Evolutionary conservation across 2,888 invertebrate genomes (phyloP).

Genomic region (Cryptocephalus primarius): DNA sequence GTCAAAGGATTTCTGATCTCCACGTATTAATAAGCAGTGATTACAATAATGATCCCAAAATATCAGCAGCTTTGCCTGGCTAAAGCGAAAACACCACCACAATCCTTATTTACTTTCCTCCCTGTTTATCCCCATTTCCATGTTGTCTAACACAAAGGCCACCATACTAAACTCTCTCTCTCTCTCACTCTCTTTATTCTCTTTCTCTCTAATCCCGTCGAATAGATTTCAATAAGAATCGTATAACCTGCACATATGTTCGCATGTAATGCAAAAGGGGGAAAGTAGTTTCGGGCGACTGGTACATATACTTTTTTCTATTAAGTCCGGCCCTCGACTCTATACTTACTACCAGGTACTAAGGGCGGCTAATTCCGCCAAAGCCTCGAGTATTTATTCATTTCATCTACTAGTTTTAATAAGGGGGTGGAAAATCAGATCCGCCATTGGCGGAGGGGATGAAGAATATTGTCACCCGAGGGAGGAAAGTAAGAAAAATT

Average conservation of each 20-base stretch:
- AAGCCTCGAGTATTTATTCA: conserved; percentile 34
- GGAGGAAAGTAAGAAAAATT: too few relatives aligned
- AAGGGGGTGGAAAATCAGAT: conserved; percentile 22
- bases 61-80: too few relatives aligned
- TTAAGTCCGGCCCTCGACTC: conserved; percentile 9
- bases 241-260: conserved; percentile 41
- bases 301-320: neutral
- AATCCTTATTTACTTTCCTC: too few relatives aligned
- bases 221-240: conserved; percentile 39
- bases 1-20: too few relatives aligned
- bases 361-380: conserved; percentile 35
- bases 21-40: too few relatives aligned
- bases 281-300: conserved; percentile 25
- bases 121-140: conserved; percentile 2
- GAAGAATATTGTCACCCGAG: too few relatives aligned
- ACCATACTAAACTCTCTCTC: conserved; percentile 21
- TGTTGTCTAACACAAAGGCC: conserved; percentile 7
- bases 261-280: conserved; percentile 25
- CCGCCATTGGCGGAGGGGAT: neutral
- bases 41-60: too few relatives aligned
- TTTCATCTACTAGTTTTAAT: conserved; percentile 33
- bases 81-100: too few relatives aligned
- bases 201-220: conserved; percentile 7
- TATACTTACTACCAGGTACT: conserved; percentile 24
- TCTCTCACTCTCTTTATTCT: neutral